Percentiles rank a stretch among this genome's conserved stretches.
phyloP scores from a whole-genome alignment of 2,888 invertebrate genomes.

The Chymomyza amoena region DNA sequence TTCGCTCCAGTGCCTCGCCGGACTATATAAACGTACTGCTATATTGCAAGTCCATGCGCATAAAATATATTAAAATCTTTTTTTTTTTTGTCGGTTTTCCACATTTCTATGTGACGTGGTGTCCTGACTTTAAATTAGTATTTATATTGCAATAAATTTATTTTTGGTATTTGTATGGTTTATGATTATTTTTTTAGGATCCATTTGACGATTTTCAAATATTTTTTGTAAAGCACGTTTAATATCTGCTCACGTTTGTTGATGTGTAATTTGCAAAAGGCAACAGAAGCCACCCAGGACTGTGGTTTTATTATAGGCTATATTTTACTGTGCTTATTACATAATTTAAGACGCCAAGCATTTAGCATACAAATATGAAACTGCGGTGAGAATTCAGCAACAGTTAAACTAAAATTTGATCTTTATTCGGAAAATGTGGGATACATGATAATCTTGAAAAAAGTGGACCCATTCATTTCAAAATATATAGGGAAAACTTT shows the following conservation, averaged over 20 bases:
- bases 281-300: conserved; percentile 35
- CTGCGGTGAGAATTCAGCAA: too few species aligned
- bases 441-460: too few species aligned
- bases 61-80: conserved; percentile 49
- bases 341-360: too few species aligned
- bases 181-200: conserved; percentile 48
- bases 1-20: conserved; percentile 28
- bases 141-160: not conserved
- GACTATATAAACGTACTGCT: not conserved
- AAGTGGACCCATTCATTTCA: too few species aligned
- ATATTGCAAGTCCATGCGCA: conserved; percentile 30
- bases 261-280: conserved; percentile 49
- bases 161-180: conserved; percentile 21
- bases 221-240: conserved; percentile 55
- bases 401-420: too few species aligned
- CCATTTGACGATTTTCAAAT: conserved; percentile 61
- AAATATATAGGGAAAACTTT: too few species aligned
- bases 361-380: too few species aligned
- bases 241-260: conserved; percentile 69
- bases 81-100: not conserved
- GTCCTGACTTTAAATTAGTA: not conserved
- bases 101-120: too few species aligned
- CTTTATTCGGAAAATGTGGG: not conserved
- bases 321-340: too few species aligned
- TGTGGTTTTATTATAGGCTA: conserved; percentile 2